phyloP scores from a whole-genome alignment of 2,888 invertebrate species.

The Eumerus sabulonum region DNA sequence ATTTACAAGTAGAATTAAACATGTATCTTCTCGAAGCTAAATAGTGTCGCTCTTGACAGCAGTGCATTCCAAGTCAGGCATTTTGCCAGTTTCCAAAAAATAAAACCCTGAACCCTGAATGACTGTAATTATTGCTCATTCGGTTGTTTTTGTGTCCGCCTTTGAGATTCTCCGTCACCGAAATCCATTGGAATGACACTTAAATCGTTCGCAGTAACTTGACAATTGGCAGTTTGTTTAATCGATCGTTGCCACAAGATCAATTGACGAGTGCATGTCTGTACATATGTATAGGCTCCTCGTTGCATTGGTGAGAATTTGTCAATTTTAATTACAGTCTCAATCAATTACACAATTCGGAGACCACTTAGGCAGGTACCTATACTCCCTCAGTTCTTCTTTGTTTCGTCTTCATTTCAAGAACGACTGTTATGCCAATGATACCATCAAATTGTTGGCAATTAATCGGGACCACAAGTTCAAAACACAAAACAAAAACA shows the following conservation, averaged over 20 bases:
- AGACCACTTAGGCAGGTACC: constrained; percentile 33
- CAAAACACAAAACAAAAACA: background rate
- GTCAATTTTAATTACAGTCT: constrained; percentile 64
- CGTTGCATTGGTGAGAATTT: constrained; percentile 58
- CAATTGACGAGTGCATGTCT: constrained; percentile 51
- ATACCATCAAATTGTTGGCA: constrained; percentile 62
- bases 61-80: background rate
- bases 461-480: constrained; percentile 56
- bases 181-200: constrained; percentile 39
- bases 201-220: constrained; percentile 12
- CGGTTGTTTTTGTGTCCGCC: no score
- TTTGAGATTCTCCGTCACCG: no score
- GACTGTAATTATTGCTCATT: no score
- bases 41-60: no score
- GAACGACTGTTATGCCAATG: constrained; percentile 51
- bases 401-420: background rate
- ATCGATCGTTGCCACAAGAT: constrained; percentile 31
- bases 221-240: no score
- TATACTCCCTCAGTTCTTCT: constrained; percentile 5
- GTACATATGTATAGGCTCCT: no score
- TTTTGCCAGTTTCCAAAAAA: background rate
- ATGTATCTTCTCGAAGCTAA: no score
- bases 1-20: background rate
- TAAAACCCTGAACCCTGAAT: constrained; percentile 1
- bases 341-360: constrained; percentile 56